Evolutionary conservation across 2,113 vertebrate species (phyloP).

Genomic region (Callionymus lyra): DNA sequence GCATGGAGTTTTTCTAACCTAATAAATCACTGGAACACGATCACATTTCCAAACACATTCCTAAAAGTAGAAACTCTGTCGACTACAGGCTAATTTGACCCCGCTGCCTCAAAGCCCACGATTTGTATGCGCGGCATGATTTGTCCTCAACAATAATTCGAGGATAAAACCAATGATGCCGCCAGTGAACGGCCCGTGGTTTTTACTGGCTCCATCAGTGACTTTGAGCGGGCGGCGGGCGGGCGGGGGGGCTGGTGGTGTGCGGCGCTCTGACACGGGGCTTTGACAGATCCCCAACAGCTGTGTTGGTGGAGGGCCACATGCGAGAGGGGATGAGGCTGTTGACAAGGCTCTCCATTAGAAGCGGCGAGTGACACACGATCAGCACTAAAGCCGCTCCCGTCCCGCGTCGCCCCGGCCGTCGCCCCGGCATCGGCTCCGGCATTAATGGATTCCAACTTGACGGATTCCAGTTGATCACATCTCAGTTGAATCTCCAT

Average conservation of each 20-base stretch:
- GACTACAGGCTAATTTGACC: conserved; percentile 40
- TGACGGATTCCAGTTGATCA: conserved; percentile 57
- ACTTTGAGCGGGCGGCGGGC: conserved; percentile 50
- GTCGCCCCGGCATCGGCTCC: conserved; percentile 20
- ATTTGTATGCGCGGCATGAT: conserved; percentile 57
- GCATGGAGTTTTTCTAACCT: too few relatives aligned
- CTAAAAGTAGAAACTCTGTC: too few relatives aligned
- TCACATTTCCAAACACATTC: too few relatives aligned
- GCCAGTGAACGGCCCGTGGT: conserved; percentile 48
- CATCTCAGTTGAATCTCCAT: conserved; percentile 65
- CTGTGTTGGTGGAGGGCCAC: conserved; percentile 56
- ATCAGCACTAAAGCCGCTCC: conserved; percentile 32
- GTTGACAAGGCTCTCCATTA: conserved; percentile 60
- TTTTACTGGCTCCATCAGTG: conserved; percentile 58
- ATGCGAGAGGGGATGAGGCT: conserved; percentile 44
- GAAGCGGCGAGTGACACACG: conserved; percentile 49
- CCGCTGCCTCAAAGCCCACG: conserved; percentile 17
- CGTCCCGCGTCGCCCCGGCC: conserved; percentile 29
- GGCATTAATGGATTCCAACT: conserved; percentile 52
- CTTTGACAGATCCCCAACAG: conserved; percentile 65
- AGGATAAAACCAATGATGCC: conserved; percentile 63
- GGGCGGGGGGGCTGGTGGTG: conserved; percentile 34
- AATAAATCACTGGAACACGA: too few relatives aligned
- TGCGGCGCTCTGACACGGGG: conserved; percentile 36
- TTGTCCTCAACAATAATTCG: conserved; percentile 59